These are phyloP conservation scores for Dasyurus viverrinus DNA, from an alignment of 2,113 vertebrate genomes.

Conservation along the genomic window DNA sequence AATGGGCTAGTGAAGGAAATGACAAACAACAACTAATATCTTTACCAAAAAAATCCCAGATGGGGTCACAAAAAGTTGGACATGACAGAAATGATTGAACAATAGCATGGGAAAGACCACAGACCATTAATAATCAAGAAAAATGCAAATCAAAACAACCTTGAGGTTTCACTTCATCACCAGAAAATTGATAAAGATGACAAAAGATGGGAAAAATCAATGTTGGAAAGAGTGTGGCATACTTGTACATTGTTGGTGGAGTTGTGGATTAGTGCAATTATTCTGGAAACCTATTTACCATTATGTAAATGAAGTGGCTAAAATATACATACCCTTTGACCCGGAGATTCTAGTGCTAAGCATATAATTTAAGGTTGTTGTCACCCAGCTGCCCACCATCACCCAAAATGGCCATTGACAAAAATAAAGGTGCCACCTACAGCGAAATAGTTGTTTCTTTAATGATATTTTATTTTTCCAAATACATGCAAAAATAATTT, in stretches of 20 bases:
- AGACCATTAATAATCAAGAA: background rate
- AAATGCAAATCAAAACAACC: background rate
- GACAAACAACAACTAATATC: too few species aligned
- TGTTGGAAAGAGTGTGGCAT: background rate
- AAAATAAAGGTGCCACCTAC: too few species aligned
- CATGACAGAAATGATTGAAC: background rate
- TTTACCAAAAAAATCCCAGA: background rate
- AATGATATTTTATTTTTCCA: too few species aligned
- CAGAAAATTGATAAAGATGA: background rate
- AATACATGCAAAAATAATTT: too few species aligned
- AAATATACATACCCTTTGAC: background rate
- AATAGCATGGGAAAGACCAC: too few species aligned
- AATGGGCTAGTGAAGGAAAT: background rate
- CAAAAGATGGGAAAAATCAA: background rate
- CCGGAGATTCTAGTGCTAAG: background rate
- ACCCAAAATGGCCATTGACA: background rate
- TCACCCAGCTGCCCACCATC: background rate
- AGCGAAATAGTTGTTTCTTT: background rate
- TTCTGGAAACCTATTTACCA: background rate
- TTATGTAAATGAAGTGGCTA: background rate
- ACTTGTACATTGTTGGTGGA: background rate
- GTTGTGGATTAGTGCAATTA: background rate
- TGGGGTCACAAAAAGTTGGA: background rate
- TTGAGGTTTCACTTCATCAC: background rate
- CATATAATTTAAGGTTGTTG: background rate